These are phyloP conservation scores for Antheraea mylitta DNA, from an alignment of 1,140 invertebrate species.

Conservation along the genomic window DNA sequence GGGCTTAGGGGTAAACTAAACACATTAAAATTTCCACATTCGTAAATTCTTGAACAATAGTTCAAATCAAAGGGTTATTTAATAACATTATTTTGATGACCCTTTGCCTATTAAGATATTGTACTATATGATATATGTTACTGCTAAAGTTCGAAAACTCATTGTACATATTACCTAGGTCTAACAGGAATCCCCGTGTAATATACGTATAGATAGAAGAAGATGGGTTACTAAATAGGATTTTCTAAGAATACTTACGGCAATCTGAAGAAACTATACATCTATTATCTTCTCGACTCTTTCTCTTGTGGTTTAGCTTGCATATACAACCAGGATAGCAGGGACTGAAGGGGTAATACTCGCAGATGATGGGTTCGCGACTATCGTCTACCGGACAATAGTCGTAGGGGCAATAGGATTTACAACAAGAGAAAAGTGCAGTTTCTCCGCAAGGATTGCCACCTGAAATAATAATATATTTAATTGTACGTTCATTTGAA, in stretches of 20 bases:
- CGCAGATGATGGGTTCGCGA: slow-evolving; percentile 15
- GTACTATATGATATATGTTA: too few species aligned
- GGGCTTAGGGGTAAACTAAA: neutral
- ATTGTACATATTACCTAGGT: too few species aligned
- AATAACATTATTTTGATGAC: neutral
- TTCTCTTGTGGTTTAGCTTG: slow-evolving; percentile 27
- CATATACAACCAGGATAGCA: slow-evolving; percentile 36
- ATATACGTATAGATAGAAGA: too few species aligned
- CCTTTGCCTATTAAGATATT: too few species aligned
- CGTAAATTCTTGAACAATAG: neutral
- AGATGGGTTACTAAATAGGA: too few species aligned
- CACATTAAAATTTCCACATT: neutral
- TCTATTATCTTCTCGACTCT: slow-evolving; percentile 20
- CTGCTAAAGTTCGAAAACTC: too few species aligned
- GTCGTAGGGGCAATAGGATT: slow-evolving; percentile 22
- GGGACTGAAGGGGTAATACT: slow-evolving; percentile 15
- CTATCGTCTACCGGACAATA: slow-evolving; percentile 38
- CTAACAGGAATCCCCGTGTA: too few species aligned
- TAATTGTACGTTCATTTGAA: neutral
- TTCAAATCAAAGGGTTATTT: neutral
- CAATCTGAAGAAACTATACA: slow-evolving; percentile 37
- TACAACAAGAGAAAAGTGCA: slow-evolving; percentile 25
- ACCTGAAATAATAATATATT: slow-evolving; percentile 17
- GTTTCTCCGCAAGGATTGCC: slow-evolving; percentile 33
- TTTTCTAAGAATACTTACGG: slow-evolving; percentile 32